Base-by-base conservation (phyloP, 2,797 vertebrate genomes). In the Hafferia zeledoni region DNA sequence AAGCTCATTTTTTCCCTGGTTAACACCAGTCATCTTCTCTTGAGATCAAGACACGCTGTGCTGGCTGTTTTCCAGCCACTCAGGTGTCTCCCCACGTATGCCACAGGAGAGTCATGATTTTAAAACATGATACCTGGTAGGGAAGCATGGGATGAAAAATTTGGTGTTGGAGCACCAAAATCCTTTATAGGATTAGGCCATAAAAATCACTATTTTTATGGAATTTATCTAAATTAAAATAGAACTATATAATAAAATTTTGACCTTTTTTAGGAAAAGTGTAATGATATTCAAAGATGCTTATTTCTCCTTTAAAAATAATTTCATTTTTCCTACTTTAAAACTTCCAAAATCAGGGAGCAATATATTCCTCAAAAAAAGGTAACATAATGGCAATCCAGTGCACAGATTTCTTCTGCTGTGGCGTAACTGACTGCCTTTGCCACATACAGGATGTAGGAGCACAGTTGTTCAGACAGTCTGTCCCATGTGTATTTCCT, bases 401-500 rank as follows among this genome's bases (percentile, higher is more conserved):
- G 27, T 25, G 31, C 59, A 72, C 1, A 17, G n/a, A 43, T 74
- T 49, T 79, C 37, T 13, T 41, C 59, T 90, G 44, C 46, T 23
- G 3, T 4, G 4, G 30, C 1, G 0, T 44, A 59, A 30, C 30
- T 65, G 49, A 13, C 18, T 68, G 69, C 53, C 83, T 95, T 78
- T 92, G 68, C 53, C 46, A 35, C 4, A 0, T 39, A 28, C 16
- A 67, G 68, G 68, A 50, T 49, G 13, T 47, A 49, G 28, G 55
- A 55, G 43, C 55, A 69, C 60, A 60, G 46, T 85, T 91, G 39
- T 81, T 89, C 82, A 91, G 68, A 81, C 64, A 69, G 82, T 59
- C 72, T 97, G 72, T 74, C 65, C 80, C 77, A 37, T 83, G 43
- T 22, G 18, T 60, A n/a, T 63, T 94, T 88, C 65, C 74, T 91